Conservation (phyloP, 2,797 vertebrate genomes). For the Enteromius trimaculatus region DNA sequence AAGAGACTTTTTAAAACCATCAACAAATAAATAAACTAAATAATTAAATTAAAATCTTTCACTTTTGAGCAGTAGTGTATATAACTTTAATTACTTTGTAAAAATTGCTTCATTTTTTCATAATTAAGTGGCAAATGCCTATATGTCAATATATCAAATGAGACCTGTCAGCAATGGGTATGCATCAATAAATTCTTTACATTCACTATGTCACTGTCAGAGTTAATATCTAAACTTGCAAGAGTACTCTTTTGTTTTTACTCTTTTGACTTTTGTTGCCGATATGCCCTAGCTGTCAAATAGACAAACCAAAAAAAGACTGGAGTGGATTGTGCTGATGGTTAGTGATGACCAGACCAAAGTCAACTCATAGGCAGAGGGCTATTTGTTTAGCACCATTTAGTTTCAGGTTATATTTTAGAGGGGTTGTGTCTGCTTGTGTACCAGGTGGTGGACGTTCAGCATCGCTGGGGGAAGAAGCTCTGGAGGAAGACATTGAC, state of each 20-base stretch:
- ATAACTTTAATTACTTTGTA: conserved; percentile 20
- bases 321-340: conserved; percentile 70
- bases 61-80: not conserved
- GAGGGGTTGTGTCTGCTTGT: conserved; percentile 55
- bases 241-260: conserved; percentile 46
- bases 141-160: conserved; percentile 20
- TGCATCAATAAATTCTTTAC: conserved; percentile 19
- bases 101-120: conserved; percentile 27
- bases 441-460: conserved; percentile 78
- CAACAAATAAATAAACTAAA: not conserved
- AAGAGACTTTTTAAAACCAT: not conserved
- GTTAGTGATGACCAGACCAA: conserved; percentile 76
- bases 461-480: conserved; percentile 74
- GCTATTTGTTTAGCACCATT: conserved; percentile 59
- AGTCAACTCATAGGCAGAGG: conserved; percentile 65
- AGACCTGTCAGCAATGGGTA: conserved; percentile 23
- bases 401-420: conserved; percentile 60
- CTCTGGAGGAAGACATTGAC: conserved; percentile 73
- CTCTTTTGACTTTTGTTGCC: conserved; percentile 64
- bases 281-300: conserved; percentile 53
- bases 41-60: not conserved
- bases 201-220: conserved; percentile 45
- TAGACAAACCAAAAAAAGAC: conserved; percentile 54
- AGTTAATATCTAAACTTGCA: conserved; percentile 61
- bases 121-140: conserved; percentile 17